Evolutionary conservation across 2,888 invertebrate species (phyloP).

Genomic region (Diarsia rubi): DNA sequence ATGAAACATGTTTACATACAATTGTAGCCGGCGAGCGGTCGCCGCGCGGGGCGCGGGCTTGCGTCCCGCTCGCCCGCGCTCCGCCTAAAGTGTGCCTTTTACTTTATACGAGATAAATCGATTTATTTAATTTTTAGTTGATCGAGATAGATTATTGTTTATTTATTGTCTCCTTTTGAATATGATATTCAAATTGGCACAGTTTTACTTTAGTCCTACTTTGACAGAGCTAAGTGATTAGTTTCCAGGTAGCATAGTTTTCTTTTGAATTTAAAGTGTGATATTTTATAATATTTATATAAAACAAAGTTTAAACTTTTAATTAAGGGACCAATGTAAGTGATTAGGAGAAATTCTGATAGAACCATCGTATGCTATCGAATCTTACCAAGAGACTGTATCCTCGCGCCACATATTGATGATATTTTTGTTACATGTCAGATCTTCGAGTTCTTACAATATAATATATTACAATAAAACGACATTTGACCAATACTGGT

Average conservation of each 20-base stretch:
- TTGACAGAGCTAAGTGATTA: conserved; percentile 89
- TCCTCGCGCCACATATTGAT: conserved; percentile 80
- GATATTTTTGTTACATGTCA: conserved; percentile 82
- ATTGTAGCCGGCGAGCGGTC: conserved; percentile 69
- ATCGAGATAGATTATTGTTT: conserved; percentile 90
- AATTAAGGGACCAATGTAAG: conserved; percentile 91
- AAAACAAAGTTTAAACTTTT: conserved; percentile 90
- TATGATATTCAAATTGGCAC: conserved; percentile 89
- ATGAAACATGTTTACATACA: conserved; percentile 78
- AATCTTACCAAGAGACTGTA: conserved; percentile 85
- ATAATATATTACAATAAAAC: conserved; percentile 81
- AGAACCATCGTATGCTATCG: conserved; percentile 82
- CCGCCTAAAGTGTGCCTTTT: conserved; percentile 86
- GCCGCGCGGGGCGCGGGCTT: conserved; percentile 71
- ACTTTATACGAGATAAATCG: conserved; percentile 87
- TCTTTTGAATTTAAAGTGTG: conserved; percentile 91
- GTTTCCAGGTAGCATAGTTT: conserved; percentile 89
- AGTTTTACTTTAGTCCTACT: conserved; percentile 89
- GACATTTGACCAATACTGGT: conserved; percentile 82
- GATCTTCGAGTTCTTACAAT: conserved; percentile 82
- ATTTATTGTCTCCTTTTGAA: conserved; percentile 90
- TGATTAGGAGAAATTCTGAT: conserved; percentile 90
- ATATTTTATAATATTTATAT: conserved; percentile 90
- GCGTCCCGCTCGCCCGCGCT: conserved; percentile 73
- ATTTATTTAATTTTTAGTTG: conserved; percentile 90